Conservation (phyloP, 2,888 invertebrate species). For the Hyposoter didymator region DNA sequence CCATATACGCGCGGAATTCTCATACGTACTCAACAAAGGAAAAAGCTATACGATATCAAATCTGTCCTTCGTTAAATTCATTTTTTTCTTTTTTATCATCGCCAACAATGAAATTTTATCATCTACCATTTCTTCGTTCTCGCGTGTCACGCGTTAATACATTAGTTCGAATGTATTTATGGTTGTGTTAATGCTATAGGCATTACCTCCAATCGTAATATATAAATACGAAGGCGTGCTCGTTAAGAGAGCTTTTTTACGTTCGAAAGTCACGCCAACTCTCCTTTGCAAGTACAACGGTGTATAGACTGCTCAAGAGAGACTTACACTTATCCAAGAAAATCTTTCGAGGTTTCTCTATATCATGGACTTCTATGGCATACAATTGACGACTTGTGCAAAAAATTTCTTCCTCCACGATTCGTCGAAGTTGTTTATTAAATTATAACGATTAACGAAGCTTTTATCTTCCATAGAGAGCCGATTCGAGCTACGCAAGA, state of each 20-base stretch:
- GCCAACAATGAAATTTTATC: slow-evolving; percentile 47
- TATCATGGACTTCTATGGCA: background rate
- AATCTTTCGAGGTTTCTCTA: background rate
- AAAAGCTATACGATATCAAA: background rate
- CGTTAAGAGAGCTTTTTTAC: slow-evolving; percentile 40
- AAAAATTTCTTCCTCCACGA: background rate
- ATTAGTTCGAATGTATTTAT: slow-evolving; percentile 27
- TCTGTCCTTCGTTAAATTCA: background rate
- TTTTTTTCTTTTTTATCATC: slow-evolving; percentile 20
- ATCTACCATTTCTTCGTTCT: slow-evolving; percentile 28
- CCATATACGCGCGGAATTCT: background rate
- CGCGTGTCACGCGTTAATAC: slow-evolving; percentile 46
- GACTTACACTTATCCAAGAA: slow-evolving; percentile 16
- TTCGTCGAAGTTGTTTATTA: background rate
- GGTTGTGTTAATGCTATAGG: slow-evolving; percentile 25
- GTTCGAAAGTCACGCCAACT: slow-evolving; percentile 52
- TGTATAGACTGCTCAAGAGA: background rate
- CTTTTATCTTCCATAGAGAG: background rate
- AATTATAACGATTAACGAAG: background rate
- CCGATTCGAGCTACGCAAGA: background rate
- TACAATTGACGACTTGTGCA: background rate
- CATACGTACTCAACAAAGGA: background rate
- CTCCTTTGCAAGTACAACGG: slow-evolving; percentile 18
- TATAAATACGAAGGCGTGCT: slow-evolving; percentile 42
- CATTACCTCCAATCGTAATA: slow-evolving; percentile 41